Conservation (phyloP, 30 jellyfish, hydroid and myxozoan species). For the Euphysa ruthae region DNA sequence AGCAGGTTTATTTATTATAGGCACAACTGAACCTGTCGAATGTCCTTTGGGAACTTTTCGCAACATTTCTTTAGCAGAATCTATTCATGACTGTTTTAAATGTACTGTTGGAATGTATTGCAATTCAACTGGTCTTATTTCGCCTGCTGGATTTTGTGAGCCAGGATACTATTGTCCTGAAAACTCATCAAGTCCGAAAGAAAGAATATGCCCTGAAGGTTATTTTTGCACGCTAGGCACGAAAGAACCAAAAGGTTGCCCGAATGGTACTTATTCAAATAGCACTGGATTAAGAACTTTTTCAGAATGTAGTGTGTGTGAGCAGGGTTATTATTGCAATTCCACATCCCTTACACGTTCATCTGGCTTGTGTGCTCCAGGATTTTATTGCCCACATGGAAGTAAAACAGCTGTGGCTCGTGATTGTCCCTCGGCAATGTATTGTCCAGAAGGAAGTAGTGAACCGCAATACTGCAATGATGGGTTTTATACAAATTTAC, state of each 20-base stretch:
- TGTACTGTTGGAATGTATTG: slow-evolving; percentile 89
- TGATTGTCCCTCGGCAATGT: slow-evolving; percentile 86
- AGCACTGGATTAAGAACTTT: slow-evolving; percentile 46
- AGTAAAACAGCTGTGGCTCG: slow-evolving; percentile 52
- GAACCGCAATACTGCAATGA: slow-evolving; percentile 71
- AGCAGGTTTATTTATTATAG: slow-evolving; percentile 17
- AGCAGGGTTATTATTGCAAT: slow-evolving; percentile 68
- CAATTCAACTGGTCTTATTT: slow-evolving; percentile 64
- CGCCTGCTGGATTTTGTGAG: slow-evolving; percentile 55
- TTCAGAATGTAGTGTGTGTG: slow-evolving; percentile 58
- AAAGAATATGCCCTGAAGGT: slow-evolving; percentile 65
- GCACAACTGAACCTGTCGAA: slow-evolving; percentile 73
- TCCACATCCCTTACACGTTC: slow-evolving; percentile 55
- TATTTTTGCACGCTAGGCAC: slow-evolving; percentile 53
- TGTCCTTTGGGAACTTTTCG: slow-evolving; percentile 89
- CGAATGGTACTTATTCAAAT: slow-evolving; percentile 71
- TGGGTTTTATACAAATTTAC: slow-evolving; percentile 84
- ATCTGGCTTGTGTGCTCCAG: slow-evolving; percentile 69
- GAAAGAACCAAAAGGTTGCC: slow-evolving; percentile 75
- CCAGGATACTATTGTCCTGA: slow-evolving; percentile 83
- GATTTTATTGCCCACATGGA: slow-evolving; percentile 84
- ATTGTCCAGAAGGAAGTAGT: slow-evolving; percentile 81
- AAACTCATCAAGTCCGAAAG: slow-evolving; percentile 42
- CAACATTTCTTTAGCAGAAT: slow-evolving; percentile 36
- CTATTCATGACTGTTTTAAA: slow-evolving; percentile 47